Conservation (phyloP, 1,140 invertebrate species). For the Scylla paramamosain region DNA sequence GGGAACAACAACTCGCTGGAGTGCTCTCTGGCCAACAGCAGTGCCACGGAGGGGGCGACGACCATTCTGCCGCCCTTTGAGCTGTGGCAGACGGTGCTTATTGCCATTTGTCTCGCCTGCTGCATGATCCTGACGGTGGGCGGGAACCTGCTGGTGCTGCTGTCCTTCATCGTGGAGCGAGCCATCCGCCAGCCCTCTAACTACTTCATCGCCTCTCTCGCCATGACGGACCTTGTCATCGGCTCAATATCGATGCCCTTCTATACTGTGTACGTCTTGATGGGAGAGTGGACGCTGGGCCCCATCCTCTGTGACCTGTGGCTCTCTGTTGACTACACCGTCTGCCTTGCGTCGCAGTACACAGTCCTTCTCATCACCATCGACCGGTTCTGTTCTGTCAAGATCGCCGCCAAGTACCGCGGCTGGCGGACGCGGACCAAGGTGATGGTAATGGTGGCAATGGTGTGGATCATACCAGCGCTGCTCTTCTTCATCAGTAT, state of each 20-base stretch:
- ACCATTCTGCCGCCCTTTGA: conserved; percentile 86
- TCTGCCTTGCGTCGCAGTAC: conserved; percentile 99
- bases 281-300: conserved; percentile 98
- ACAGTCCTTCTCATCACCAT: conserved; percentile 99
- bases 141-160: conserved; percentile 97
- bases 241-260: conserved; percentile 97
- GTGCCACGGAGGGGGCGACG: conserved; percentile 56
- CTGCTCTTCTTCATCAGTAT: conserved; percentile 99
- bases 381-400: conserved; percentile 99
- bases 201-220: conserved; percentile 99
- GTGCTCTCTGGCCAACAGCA: conserved; percentile 62
- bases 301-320: conserved; percentile 98
- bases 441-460: conserved; percentile 91
- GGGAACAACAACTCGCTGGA: conserved; percentile 66
- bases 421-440: conserved; percentile 96
- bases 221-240: conserved; percentile 98
- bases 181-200: conserved; percentile 99
- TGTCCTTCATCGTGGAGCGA: conserved; percentile 98
- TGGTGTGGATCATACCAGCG: conserved; percentile 98
- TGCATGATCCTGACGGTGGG: conserved; percentile 95
- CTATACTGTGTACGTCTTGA: conserved; percentile 97
- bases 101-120: conserved; percentile 91
- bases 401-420: conserved; percentile 98
- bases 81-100: conserved; percentile 94
- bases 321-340: conserved; percentile 99